Evolutionary conservation across 2,888 invertebrate genomes (phyloP).

Genomic region (Helleia helle): DNA sequence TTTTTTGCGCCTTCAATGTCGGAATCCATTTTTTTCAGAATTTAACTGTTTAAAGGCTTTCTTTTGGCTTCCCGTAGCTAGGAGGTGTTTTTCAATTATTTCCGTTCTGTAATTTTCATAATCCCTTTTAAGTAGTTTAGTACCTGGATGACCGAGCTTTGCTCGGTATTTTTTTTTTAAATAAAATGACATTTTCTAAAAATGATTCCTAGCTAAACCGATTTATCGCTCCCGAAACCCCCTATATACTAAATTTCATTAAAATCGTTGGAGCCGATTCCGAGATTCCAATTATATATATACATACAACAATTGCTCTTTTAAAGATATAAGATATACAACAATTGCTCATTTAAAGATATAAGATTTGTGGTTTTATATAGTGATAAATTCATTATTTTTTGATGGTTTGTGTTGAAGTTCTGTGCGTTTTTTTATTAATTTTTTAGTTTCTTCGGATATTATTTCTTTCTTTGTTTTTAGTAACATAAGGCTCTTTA

Average conservation of each 20-base stretch:
- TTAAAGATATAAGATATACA: too few relatives aligned
- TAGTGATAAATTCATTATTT: conserved; percentile 2
- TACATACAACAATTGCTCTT: too few relatives aligned
- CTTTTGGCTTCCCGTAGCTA: neutral
- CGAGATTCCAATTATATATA: too few relatives aligned
- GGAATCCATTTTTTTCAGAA: conserved; percentile 11
- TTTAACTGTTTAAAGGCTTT: conserved; percentile 9
- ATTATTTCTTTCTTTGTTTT: conserved; percentile 6
- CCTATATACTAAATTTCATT: too few relatives aligned
- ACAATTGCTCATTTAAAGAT: conserved; percentile 8
- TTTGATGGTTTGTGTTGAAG: neutral
- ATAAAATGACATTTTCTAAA: too few relatives aligned
- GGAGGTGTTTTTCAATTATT: conserved; percentile 7
- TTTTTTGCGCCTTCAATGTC: conserved; percentile 6
- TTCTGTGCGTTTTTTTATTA: conserved; percentile 1
- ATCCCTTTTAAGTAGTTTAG: too few relatives aligned
- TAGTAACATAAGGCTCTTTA: neutral
- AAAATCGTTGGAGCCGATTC: too few relatives aligned
- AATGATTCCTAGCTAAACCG: too few relatives aligned
- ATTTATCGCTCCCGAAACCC: too few relatives aligned
- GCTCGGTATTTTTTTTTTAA: too few relatives aligned
- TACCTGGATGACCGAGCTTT: too few relatives aligned
- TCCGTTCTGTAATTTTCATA: too few relatives aligned
- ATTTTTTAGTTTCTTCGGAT: conserved; percentile 6
- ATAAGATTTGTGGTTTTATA: conserved; percentile 9